phyloP scores from a whole-genome alignment of 1,140 invertebrate genomes.

The Drosophila orena region DNA sequence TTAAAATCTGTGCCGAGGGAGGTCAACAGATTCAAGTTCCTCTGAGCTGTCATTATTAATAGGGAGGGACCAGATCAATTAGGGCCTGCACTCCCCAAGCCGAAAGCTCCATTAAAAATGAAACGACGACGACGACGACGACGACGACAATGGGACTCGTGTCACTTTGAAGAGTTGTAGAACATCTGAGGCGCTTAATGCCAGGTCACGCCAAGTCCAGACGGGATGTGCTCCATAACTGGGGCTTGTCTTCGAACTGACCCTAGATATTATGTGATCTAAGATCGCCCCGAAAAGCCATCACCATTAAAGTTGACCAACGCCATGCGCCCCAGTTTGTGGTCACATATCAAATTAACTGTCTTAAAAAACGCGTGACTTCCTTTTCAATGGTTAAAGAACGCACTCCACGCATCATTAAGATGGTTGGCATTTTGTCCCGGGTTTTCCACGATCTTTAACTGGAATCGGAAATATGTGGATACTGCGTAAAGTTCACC shows the following conservation, averaged over 20 bases:
- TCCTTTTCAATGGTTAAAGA: neutral
- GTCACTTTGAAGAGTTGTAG: slow-evolving; percentile 43
- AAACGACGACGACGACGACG: slow-evolving; percentile 24
- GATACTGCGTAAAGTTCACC: neutral
- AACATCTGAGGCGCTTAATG: slow-evolving; percentile 49
- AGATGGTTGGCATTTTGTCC: neutral
- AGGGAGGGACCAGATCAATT: slow-evolving; percentile 19
- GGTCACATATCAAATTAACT: slow-evolving; percentile 24
- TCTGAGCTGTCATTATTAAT: slow-evolving; percentile 24
- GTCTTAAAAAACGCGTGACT: neutral
- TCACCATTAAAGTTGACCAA: slow-evolving; percentile 30
- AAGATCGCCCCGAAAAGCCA: neutral
- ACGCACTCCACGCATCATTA: neutral
- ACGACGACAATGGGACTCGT: slow-evolving; percentile 51
- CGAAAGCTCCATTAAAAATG: slow-evolving; percentile 17
- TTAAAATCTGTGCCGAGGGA: neutral
- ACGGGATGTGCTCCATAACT: slow-evolving; percentile 43
- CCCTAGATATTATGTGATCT: slow-evolving; percentile 57
- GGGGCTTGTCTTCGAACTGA: slow-evolving; percentile 5
- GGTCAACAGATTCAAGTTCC: neutral
- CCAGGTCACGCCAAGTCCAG: slow-evolving; percentile 36
- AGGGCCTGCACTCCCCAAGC: neutral
- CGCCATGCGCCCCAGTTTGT: slow-evolving; percentile 25
- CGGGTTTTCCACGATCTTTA: neutral
- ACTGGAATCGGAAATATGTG: neutral